A percentile compares a stretch with the other conserved stretches of the same genome.
These are phyloP conservation scores for Cairina moschata DNA, from an alignment of 2,113 vertebrate species.

Conservation along the genomic window DNA sequence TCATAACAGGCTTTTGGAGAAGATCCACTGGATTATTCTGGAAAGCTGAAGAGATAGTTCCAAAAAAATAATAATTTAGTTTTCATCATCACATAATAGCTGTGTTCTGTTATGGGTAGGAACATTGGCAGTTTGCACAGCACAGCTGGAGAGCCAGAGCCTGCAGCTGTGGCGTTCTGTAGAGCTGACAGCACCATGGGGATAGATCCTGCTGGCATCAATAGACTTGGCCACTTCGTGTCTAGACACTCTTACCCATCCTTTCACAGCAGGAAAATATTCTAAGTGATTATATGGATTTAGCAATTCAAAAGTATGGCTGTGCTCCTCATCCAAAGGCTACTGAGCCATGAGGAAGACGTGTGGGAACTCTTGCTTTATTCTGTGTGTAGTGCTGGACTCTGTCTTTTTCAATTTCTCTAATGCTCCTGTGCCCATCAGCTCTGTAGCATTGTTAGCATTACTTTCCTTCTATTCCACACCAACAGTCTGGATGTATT, in stretches of 20 bases:
- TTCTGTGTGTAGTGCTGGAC: background rate
- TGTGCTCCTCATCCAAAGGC: background rate
- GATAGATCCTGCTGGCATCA: background rate
- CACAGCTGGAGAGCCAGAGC: constrained; percentile 17
- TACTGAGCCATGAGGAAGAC: background rate
- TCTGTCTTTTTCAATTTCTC: background rate
- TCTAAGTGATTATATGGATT: background rate
- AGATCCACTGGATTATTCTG: background rate
- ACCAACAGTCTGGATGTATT: background rate
- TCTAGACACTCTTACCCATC: constrained; percentile 17
- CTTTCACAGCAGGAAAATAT: constrained; percentile 15
- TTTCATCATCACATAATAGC: background rate
- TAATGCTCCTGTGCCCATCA: background rate
- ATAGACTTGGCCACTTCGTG: background rate
- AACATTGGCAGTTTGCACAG: background rate
- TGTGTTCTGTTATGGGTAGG: background rate
- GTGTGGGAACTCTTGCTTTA: background rate
- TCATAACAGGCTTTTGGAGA: background rate
- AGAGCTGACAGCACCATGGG: background rate
- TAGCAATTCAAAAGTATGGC: background rate
- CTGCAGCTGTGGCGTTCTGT: background rate
- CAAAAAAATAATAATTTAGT: background rate
- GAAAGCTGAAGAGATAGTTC: background rate
- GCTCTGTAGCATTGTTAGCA: background rate
- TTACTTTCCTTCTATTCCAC: background rate